Base-by-base conservation (phyloP, 2,113 vertebrate genomes). In the Pionites leucogaster region DNA sequence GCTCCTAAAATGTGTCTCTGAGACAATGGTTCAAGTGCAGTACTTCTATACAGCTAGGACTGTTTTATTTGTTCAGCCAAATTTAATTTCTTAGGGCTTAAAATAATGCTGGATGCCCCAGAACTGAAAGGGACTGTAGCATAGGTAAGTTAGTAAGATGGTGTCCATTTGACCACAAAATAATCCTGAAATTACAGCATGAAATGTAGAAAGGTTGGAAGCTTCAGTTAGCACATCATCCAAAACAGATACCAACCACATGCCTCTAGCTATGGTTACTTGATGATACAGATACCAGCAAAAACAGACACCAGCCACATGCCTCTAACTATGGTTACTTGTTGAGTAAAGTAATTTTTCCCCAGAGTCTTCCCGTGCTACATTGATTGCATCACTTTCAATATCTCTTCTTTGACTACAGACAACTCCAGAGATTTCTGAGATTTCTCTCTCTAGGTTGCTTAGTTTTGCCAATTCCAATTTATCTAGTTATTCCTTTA, bases 381-480 rank as follows among this genome's bases (percentile, higher is more conserved):
- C 91, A 98, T 97, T 78, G 96, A 98, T 97, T 88, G 50, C 50
- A 98, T 98, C 93, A 59, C 96, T 97, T 97, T 96, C 97, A 97
- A 97, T 98, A 97, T 97, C 93, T 97, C 92, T 97, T 97, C 95
- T 97, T 96, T 96, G 94, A 97, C 97, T 98, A 97, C 95, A 96
- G 89, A 77, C 2, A 50, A 71, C 96, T 97, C 96, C 77, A 13
- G 75, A 98, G 97, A 97, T 90, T 97, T 96, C 93, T 93, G 87
- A 98, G 97, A 97, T 90, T 97, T 96, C 93, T 93, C 87, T 96
- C 77, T 97, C 52, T 95, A 95, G 94, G 95, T 97, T 97, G 86
- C 95, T 93, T 96, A 92, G 92, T 96, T 98, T 98, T 98, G 97
- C 98, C 98, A 98, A 97, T 98, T 98, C 95, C 95, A 97, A 98